These are phyloP conservation scores for Eubasilissa regina DNA, from an alignment of 1,140 invertebrate species.

Conservation along the genomic window DNA sequence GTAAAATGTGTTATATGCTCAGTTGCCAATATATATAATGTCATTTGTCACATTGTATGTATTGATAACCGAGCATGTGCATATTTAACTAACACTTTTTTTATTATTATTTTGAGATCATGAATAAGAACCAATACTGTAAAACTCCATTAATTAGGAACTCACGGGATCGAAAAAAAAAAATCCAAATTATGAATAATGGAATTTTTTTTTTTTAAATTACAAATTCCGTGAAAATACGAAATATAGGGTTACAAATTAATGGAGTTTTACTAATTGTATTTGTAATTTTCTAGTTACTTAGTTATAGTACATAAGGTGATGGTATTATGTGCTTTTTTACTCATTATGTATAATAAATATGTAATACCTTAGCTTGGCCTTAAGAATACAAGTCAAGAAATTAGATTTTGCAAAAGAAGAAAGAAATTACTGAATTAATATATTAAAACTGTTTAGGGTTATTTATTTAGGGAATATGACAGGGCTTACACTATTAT, in stretches of 20 bases:
- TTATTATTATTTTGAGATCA: background rate
- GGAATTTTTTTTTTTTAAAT: no score
- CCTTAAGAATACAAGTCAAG: background rate
- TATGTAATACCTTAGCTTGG: background rate
- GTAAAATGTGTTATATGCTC: background rate
- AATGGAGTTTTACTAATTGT: no score
- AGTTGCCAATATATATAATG: background rate
- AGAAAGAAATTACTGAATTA: background rate
- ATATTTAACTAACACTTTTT: conserved; percentile 11
- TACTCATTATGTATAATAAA: background rate
- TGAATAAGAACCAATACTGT: no score
- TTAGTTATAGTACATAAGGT: background rate
- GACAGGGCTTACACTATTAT: no score
- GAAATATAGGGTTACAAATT: no score
- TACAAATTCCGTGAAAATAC: no score
- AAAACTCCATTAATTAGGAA: no score
- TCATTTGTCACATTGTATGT: no score
- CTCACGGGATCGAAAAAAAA: no score
- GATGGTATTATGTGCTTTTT: background rate
- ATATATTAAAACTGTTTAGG: background rate
- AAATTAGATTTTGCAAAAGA: background rate
- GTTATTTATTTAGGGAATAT: background rate
- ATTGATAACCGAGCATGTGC: no score
- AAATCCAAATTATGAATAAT: no score
- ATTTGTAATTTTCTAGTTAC: background rate